Evolutionary conservation across 1,140 invertebrate genomes (phyloP).

Genomic region (Brachionus paranguensis): DNA sequence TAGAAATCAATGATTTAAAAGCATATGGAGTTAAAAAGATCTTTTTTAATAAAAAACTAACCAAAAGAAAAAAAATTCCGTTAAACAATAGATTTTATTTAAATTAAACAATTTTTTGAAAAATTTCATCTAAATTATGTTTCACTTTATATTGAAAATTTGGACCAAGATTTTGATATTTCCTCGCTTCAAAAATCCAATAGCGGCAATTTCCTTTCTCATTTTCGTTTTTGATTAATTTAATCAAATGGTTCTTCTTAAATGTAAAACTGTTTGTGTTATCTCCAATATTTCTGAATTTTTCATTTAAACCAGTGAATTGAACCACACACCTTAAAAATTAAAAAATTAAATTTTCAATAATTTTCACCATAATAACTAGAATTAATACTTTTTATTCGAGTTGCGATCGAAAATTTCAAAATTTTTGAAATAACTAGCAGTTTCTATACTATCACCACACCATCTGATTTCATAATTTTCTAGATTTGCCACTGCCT

Average conservation of each 20-base stretch:
- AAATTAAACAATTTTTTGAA: background rate
- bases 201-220: background rate
- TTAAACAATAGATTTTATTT: background rate
- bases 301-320: background rate
- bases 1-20: too few relatives aligned
- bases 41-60: too few relatives aligned
- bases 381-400: background rate
- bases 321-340: background rate
- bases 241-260: background rate
- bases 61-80: background rate
- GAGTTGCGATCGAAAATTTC: background rate
- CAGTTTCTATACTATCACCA: background rate
- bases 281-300: background rate
- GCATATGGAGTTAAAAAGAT: too few relatives aligned
- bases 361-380: too few relatives aligned
- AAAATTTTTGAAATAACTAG: slow-evolving; percentile 27
- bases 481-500: background rate
- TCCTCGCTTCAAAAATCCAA: background rate
- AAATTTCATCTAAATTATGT: background rate
- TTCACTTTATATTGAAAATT: background rate
- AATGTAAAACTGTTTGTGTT: background rate
- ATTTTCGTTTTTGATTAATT: background rate
- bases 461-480: background rate
- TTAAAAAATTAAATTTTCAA: background rate
- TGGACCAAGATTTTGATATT: background rate